Base-by-base conservation (phyloP, 2,113 vertebrate genomes). In the Arvicanthis niloticus region DNA sequence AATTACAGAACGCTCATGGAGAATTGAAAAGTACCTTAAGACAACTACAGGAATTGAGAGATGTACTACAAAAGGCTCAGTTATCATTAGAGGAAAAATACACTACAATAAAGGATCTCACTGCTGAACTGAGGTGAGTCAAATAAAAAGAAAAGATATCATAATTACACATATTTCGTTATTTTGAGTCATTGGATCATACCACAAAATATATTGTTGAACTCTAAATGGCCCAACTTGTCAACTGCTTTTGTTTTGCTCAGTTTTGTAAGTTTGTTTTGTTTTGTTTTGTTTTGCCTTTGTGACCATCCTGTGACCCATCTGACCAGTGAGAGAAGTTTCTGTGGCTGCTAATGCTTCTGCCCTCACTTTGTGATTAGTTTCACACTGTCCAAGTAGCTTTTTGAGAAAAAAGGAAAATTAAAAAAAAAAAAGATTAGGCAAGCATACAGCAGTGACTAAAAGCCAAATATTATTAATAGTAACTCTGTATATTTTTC, bases 61-160 rank as follows among this genome's bases (percentile, higher is more conserved):
- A 99, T 86, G 97, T 99, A 17, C 91, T 99, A 53, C 98, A 98
- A 22, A 99, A 99, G 75, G 99, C 99, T 29, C 99, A 99, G 48
- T 98, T 99, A 95, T 99, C 99, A 92, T 98, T 99, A 34, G 99
- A 99, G 60, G 99, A 99, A 97, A 99, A 99, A 73, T 98, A 99
- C 22, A 97, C 91, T 16, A 98, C 98, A 60, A 98, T 99, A 96
- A 97, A 99, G 96, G 99, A 99, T 97, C 98, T 99, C 91, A 99
- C 99, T 19, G 97, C 99, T 7, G 99, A 99, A 94, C 99, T 99
- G 88, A 99, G 99, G 99, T 99, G 97, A 99, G 98, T 62, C 93
- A 67, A 3, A 67, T 34, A 88, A 17, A 96, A 94, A 97, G 90
- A 92, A 77, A 76, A 19, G 21, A 51, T 67, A 80, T 24, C 37